Evolutionary conservation across 2,797 vertebrate genomes (phyloP), one percentile per base, ranked within the genome.

Genomic region (Sebastes oblongus): DNA sequence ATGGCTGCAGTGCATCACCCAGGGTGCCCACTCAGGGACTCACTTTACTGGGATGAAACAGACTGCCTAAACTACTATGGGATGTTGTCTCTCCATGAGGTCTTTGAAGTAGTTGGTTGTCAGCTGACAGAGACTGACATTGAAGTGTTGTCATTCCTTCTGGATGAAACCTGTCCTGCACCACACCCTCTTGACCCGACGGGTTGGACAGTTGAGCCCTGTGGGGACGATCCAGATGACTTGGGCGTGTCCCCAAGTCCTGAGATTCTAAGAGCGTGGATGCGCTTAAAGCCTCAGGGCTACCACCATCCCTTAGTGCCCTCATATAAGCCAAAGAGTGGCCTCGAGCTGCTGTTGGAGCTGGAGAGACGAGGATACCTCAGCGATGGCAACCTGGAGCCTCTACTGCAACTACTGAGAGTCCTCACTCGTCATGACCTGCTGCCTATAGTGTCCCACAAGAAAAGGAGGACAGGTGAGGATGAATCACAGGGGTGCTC

Each of bases 341-440:
- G 97, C 12, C 89, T 96, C 58, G 96, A 96, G 46, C 91, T 98
- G 65, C 90, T 98, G 55, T 91, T 97, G 64, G 96, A 98, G 84
- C 89, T 98, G 72, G 97, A 98, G 83, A 96, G 92, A 60, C 92
- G 94, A 14, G 97, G 97, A 20, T 95, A 96, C 74, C 94, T 97
- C 60, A 92, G 95, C 20, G 97, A 98, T 84, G 95, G 93, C 68
- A 97, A 96, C 87, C 91, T 98, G 83, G 94, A 95, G 68, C 96
- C 96, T 7, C 92, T 98, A 13, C 88, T 97, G 58, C 95, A 97
- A 78, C 94, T 98, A 29, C 92, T 98, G 50, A 94, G 97, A 70
- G 94, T 98, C 74, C 94, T 98, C 24, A 97, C 97, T 8, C 96
- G 97, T 3, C 97, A 98, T 24, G 97, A 98, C 84, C 94, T 98